A percentile compares a stretch with the other conserved stretches of the same genome.
Evolutionary conservation across 1,140 invertebrate species (phyloP).

Genomic region (Dermatophagoides farinae): DNA sequence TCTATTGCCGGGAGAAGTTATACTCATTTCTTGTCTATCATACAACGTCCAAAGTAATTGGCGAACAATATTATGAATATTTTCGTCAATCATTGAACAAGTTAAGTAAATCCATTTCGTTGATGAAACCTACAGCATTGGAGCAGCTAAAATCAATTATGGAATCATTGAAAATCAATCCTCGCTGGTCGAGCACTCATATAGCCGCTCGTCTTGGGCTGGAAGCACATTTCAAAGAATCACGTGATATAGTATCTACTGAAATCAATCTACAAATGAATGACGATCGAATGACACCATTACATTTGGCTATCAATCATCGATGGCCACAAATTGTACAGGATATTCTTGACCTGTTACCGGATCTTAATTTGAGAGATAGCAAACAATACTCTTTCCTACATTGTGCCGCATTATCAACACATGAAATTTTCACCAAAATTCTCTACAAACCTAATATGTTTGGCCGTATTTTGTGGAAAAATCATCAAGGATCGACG

Average conservation of each 20-base stretch:
- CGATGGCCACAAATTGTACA: not conserved
- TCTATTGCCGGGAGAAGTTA: too few species aligned
- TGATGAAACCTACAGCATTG: not conserved
- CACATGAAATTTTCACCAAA: not conserved
- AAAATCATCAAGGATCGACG: constrained; percentile 5
- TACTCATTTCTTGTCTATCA: too few species aligned
- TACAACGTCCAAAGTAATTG: too few species aligned
- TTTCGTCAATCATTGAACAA: not conserved
- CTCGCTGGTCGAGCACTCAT: not conserved
- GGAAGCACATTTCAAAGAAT: not conserved
- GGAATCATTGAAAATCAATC: not conserved
- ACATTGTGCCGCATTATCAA: constrained; percentile 13
- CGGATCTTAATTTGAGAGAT: constrained; percentile 1
- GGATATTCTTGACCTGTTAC: not conserved
- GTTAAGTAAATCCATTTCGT: not conserved
- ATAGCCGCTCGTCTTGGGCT: not conserved
- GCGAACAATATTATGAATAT: too few species aligned
- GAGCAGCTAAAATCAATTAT: not conserved
- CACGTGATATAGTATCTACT: not conserved
- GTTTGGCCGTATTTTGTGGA: not conserved
- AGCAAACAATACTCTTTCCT: not conserved
- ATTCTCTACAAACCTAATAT: not conserved
- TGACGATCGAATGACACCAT: not conserved
- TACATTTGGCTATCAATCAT: constrained; percentile 9
- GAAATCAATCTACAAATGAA: not conserved